phyloP scores from a whole-genome alignment of 2,113 vertebrate genomes.

The Sphaerodactylus townsendi region DNA sequence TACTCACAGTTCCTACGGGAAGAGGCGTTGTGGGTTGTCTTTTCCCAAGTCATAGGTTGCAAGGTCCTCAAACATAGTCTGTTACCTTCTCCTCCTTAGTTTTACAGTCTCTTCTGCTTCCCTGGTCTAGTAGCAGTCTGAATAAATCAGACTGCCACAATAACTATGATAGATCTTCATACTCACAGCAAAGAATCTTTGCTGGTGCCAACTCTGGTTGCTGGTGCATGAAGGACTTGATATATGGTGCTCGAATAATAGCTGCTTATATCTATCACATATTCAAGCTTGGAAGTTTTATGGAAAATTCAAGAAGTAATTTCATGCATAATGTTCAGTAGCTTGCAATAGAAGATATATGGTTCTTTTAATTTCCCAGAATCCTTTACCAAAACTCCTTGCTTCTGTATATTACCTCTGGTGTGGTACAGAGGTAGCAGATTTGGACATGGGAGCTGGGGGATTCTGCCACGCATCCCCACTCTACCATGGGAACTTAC shows the following conservation, averaged over 20 bases:
- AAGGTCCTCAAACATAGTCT: background rate
- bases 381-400: background rate
- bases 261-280: background rate
- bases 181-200: slow-evolving; percentile 24
- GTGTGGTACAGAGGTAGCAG: no score
- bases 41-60: background rate
- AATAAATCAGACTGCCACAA: background rate
- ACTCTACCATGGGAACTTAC: no score
- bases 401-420: no score
- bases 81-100: background rate
- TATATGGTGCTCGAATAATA: background rate
- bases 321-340: background rate
- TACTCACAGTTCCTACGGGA: background rate
- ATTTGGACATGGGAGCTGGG: no score
- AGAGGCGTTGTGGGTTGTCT: background rate
- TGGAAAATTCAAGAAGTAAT: background rate
- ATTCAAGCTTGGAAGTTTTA: background rate
- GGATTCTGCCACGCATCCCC: no score
- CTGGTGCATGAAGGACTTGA: slow-evolving; percentile 2
- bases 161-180: background rate
- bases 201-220: background rate
- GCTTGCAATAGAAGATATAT: slow-evolving; percentile 16
- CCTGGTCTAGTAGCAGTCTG: background rate
- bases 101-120: background rate
- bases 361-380: background rate